Conservation (phyloP, 2,888 invertebrate species). For the Lamellibrachia columna region DNA sequence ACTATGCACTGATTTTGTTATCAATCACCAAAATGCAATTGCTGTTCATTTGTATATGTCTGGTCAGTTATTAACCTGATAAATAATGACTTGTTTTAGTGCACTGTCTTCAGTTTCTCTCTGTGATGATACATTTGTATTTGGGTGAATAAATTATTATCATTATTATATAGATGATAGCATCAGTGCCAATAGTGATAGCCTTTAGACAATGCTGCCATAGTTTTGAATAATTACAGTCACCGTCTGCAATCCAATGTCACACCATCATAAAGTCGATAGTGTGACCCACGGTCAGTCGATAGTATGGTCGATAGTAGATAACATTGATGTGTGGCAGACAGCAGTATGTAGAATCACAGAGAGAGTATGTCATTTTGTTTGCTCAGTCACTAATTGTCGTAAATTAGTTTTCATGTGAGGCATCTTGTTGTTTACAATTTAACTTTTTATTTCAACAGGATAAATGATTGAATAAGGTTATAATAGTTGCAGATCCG, state of each 20-base stretch:
- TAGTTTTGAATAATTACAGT: not conserved
- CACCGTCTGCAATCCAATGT: not conserved
- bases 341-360: not conserved
- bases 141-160: too few relatives aligned
- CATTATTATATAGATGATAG: not conserved
- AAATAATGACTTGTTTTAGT: not conserved
- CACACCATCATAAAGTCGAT: not conserved
- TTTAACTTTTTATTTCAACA: too few relatives aligned
- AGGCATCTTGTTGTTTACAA: too few relatives aligned
- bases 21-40: not conserved
- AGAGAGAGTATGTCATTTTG: not conserved
- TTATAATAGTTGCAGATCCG: too few relatives aligned
- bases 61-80: not conserved
- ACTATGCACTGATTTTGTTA: too few relatives aligned
- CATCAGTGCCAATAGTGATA: not conserved
- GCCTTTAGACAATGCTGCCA: not conserved
- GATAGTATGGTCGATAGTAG: not conserved
- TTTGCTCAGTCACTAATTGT: too few relatives aligned
- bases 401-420: too few relatives aligned
- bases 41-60: not conserved
- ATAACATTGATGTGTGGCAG: not conserved
- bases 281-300: not conserved
- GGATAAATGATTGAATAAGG: too few relatives aligned
- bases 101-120: not conserved
- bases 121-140: too few relatives aligned